A percentile compares a stretch with the other conserved stretches of the same genome.
Conservation (phyloP, 2,113 vertebrate species). For the Parus major region DNA sequence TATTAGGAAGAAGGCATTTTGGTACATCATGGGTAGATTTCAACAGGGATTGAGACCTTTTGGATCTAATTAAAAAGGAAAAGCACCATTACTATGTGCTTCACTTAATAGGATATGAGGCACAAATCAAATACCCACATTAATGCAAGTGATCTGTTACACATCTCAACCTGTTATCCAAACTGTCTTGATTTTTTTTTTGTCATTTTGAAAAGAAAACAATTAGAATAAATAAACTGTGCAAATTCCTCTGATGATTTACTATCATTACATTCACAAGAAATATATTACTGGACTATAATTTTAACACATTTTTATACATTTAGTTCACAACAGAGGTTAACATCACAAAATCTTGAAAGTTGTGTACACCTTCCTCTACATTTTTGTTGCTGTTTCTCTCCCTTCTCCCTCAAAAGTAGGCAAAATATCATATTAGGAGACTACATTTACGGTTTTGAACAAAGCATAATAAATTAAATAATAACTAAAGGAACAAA, state of each 20-base stretch:
- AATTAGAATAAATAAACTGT: neutral
- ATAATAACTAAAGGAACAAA: neutral
- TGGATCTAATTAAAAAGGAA: neutral
- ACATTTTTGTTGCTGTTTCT: neutral
- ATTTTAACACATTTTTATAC: neutral
- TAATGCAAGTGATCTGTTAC: neutral
- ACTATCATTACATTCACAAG: neutral
- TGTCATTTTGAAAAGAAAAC: neutral
- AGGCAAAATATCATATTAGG: neutral
- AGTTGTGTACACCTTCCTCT: neutral
- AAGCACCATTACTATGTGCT: neutral
- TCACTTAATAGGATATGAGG: neutral
- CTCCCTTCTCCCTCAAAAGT: accelerated
- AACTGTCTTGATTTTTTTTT: neutral
- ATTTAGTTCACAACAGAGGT: neutral
- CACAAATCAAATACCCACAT: neutral
- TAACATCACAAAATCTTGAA: neutral
- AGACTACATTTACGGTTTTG: neutral
- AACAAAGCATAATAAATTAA: neutral
- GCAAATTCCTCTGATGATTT: neutral
- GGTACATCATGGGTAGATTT: neutral
- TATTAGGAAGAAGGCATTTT: neutral
- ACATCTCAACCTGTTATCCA: neutral
- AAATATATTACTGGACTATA: neutral
- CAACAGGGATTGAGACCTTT: neutral